Evolutionary conservation across 2,888 invertebrate species (phyloP).

Genomic region (Standfussiana lucernea): DNA sequence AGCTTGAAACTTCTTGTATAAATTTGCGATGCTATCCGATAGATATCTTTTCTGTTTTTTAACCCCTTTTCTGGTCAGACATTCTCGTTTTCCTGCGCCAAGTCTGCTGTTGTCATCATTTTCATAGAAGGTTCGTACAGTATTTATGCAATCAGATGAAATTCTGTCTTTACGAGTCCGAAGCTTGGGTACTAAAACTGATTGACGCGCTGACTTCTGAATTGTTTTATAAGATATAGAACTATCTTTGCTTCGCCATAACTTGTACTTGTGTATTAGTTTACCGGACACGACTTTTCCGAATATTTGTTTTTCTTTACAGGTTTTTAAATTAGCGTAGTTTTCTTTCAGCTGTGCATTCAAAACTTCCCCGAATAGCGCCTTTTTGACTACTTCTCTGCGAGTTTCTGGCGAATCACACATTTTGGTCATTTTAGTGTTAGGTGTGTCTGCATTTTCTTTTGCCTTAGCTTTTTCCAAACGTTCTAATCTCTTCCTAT

Average conservation of each 20-base stretch:
- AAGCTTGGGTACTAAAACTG: conserved; percentile 24
- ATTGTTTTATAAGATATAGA: conserved; percentile 42
- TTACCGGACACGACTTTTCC: too few species aligned
- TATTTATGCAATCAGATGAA: conserved; percentile 41
- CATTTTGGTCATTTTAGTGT: too few species aligned
- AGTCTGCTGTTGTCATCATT: conserved; percentile 67
- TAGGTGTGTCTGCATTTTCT: too few species aligned
- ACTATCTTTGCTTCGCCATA: conserved; percentile 15
- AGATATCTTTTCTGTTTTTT: conserved; percentile 68
- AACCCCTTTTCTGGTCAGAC: conserved; percentile 63
- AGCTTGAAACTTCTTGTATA: conserved; percentile 65
- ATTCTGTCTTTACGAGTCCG: conserved; percentile 12
- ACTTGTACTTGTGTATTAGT: neutral
- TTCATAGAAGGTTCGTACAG: conserved; percentile 63
- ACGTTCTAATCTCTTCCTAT: too few species aligned
- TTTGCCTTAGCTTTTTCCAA: too few species aligned
- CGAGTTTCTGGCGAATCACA: too few species aligned
- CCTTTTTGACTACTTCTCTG: too few species aligned
- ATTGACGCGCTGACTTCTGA: neutral
- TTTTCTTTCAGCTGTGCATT: too few species aligned
- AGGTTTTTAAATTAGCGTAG: too few species aligned
- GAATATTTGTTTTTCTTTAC: too few species aligned
- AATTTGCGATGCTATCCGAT: conserved; percentile 62
- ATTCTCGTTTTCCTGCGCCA: conserved; percentile 68
- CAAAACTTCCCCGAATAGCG: too few species aligned